phyloP scores from a whole-genome alignment of 2,888 invertebrate genomes.

The Julus scanicus region DNA sequence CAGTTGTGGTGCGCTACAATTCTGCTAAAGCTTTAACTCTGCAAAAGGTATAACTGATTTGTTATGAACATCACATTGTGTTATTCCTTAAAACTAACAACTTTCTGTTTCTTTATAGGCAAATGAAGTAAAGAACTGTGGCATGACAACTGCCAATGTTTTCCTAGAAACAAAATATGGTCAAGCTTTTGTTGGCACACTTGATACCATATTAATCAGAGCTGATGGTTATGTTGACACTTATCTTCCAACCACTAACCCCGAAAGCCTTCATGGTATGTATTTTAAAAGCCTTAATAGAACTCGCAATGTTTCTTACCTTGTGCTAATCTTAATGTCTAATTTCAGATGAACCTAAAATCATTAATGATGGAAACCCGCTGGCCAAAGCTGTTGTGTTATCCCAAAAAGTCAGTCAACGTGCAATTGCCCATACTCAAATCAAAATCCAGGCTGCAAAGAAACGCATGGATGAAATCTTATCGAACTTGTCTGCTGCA shows the following conservation, averaged over 20 bases:
- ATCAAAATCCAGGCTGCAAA: constrained; percentile 53
- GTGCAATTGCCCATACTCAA: neutral
- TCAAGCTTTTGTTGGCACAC: constrained; percentile 59
- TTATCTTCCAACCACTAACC: constrained; percentile 75
- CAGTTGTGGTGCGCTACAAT: constrained; percentile 48
- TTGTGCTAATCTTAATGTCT: neutral
- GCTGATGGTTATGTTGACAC: constrained; percentile 80
- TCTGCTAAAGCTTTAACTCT: constrained; percentile 51
- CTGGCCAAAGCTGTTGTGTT: constrained; percentile 40
- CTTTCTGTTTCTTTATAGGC: constrained; percentile 38
- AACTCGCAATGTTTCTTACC: too few species aligned
- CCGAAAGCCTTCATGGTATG: constrained; percentile 59
- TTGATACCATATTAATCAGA: constrained; percentile 73
- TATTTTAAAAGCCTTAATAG: neutral
- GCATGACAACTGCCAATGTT: constrained; percentile 53
- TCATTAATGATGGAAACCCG: constrained; percentile 28
- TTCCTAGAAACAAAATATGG: constrained; percentile 59
- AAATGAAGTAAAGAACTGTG: constrained; percentile 53
- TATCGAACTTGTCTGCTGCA: constrained; percentile 35
- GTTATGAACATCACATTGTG: neutral
- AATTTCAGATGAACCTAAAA: constrained; percentile 41
- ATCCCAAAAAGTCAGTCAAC: constrained; percentile 51
- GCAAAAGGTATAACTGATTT: constrained; percentile 52
- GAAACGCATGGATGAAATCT: constrained; percentile 53
- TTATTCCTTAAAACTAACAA: neutral